Percentiles rank a stretch among this genome's conserved stretches.
These are phyloP conservation scores for Rhynchomys soricoides DNA, from an alignment of 2,113 vertebrate genomes.

Conservation along the genomic window DNA sequence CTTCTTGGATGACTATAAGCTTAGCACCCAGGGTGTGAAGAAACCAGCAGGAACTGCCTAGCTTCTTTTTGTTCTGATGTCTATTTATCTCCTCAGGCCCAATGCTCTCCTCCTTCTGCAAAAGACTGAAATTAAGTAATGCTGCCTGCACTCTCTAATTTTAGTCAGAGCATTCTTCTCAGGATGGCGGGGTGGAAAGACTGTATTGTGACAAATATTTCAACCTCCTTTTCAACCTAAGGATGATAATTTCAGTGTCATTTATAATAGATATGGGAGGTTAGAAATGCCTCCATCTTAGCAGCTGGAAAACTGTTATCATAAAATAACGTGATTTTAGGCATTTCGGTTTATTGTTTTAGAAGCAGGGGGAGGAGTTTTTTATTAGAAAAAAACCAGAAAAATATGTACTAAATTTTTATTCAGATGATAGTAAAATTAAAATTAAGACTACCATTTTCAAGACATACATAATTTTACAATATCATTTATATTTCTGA, in stretches of 20 bases:
- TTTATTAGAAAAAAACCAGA: constrained; percentile 33
- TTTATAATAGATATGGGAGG: constrained; percentile 80
- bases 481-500: constrained; percentile 64
- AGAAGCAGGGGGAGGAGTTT: constrained; percentile 65
- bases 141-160: constrained; percentile 78
- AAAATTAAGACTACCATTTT: constrained; percentile 56
- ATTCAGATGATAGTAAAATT: constrained; percentile 63
- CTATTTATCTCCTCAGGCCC: constrained; percentile 79
- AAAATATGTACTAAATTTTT: constrained; percentile 62
- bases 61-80: constrained; percentile 80
- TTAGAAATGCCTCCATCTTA: constrained; percentile 72
- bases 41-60: constrained; percentile 73
- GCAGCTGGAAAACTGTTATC: constrained; percentile 79
- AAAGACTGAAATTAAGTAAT: constrained; percentile 82
- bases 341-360: constrained; percentile 70
- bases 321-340: constrained; percentile 80
- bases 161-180: constrained; percentile 77
- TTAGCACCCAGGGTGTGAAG: constrained; percentile 78
- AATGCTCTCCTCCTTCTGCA: constrained; percentile 77
- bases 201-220: constrained; percentile 80
- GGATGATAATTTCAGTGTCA: constrained; percentile 78
- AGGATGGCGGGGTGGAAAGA: constrained; percentile 73
- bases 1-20: constrained; percentile 71
- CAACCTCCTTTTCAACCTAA: constrained; percentile 75
- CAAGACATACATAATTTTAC: constrained; percentile 58